Percentiles rank a stretch among this genome's conserved stretches.
These are phyloP conservation scores for Lagopus muta DNA, from an alignment of 2,113 vertebrate genomes.

Conservation along the genomic window DNA sequence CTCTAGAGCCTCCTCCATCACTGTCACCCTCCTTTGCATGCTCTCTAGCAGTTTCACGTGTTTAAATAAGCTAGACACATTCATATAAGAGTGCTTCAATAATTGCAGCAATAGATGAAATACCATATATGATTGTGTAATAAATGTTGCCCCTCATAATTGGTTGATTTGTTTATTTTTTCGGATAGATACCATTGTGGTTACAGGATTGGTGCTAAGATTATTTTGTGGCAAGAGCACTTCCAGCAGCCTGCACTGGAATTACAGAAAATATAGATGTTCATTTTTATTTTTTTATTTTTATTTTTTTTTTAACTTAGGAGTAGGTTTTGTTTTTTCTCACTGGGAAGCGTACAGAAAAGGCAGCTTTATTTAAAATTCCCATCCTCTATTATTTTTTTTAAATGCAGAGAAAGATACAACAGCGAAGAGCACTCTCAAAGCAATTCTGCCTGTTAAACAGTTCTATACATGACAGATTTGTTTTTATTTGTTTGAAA, in stretches of 20 bases:
- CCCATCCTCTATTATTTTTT: neutral
- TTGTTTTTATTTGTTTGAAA: constrained; percentile 21
- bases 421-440: neutral
- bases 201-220: neutral
- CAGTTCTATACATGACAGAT: neutral
- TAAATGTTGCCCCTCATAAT: neutral
- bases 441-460: neutral
- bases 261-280: neutral
- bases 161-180: neutral
- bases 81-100: neutral
- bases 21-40: too few relatives aligned
- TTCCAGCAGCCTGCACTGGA: neutral
- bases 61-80: neutral
- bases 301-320: neutral
- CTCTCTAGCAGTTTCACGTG: too few relatives aligned
- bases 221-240: neutral
- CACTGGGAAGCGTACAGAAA: neutral
- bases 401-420: neutral
- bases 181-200: neutral
- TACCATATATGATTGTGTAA: neutral
- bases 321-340: neutral
- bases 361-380: neutral
- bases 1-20: too few relatives aligned
- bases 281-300: too few relatives aligned
- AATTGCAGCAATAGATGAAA: neutral